phyloP scores from a whole-genome alignment of 2,888 invertebrate genomes.

The Cheilosia vulpina region DNA sequence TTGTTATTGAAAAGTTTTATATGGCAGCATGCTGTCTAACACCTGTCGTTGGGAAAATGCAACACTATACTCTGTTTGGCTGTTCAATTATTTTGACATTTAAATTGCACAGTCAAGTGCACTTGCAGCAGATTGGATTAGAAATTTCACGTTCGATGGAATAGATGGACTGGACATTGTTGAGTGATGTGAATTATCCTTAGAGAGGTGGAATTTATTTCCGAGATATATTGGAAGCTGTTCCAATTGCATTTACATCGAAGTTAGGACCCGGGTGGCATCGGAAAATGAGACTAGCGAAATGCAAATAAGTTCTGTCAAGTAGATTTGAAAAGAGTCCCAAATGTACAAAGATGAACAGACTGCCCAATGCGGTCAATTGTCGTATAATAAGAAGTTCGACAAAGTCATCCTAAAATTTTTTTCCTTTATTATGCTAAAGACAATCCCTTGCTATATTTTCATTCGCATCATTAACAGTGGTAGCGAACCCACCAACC shows the following conservation, averaged over 20 bases:
- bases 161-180: neutral
- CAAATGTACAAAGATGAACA: too few relatives aligned
- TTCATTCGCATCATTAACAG: too few relatives aligned
- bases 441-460: too few relatives aligned
- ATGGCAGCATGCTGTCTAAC: conserved; percentile 15
- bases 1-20: conserved; percentile 9
- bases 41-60: conserved; percentile 15
- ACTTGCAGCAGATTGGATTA: conserved; percentile 31
- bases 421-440: too few relatives aligned
- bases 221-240: neutral
- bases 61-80: neutral
- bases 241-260: neutral
- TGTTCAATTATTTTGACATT: conserved; percentile 50
- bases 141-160: neutral
- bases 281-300: too few relatives aligned
- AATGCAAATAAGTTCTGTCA: too few relatives aligned
- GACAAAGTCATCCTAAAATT: too few relatives aligned
- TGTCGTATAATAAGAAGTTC: too few relatives aligned
- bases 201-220: neutral
- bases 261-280: neutral
- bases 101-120: conserved; percentile 45
- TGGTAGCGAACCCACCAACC: too few relatives aligned
- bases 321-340: too few relatives aligned
- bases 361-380: too few relatives aligned
- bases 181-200: neutral